Percentiles rank a stretch among this genome's conserved stretches.
Conservation (phyloP, 2,797 vertebrate species). For the Sardinella longiceps region DNA sequence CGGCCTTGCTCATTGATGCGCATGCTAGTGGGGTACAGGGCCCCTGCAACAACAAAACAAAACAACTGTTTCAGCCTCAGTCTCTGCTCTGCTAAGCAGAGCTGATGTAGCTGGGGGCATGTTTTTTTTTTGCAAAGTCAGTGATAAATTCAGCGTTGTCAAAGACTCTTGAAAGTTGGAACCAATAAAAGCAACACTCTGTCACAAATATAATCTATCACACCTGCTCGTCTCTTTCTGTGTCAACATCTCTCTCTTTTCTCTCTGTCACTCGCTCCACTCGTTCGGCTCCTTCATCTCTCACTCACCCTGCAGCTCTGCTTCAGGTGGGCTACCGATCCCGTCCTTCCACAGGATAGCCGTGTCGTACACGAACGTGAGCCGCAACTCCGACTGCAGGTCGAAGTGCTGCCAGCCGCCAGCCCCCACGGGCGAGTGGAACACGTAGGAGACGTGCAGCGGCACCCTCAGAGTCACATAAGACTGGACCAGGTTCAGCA, state of each 20-base stretch:
- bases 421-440: slow-evolving; percentile 86
- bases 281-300: background rate
- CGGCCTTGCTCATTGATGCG: slow-evolving; percentile 88
- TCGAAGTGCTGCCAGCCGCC: slow-evolving; percentile 97
- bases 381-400: slow-evolving; percentile 88
- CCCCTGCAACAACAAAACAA: slow-evolving; percentile 70
- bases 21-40: slow-evolving; percentile 93
- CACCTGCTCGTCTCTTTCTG: no score
- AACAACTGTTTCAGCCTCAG: background rate
- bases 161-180: background rate
- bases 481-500: slow-evolving; percentile 93
- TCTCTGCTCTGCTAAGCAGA: background rate
- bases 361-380: slow-evolving; percentile 96
- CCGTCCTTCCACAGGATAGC: slow-evolving; percentile 94
- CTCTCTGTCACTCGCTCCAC: no score
- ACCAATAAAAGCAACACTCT: no score
- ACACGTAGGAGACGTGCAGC: slow-evolving; percentile 91
- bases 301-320: slow-evolving; percentile 85
- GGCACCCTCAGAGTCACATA: slow-evolving; percentile 93
- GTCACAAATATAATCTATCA: no score
- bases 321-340: slow-evolving; percentile 89
- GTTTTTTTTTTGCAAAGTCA: background rate
- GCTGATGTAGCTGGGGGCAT: background rate
- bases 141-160: background rate
- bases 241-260: no score